A percentile compares a stretch with the other conserved stretches of the same genome.
These are phyloP conservation scores for Drosophila burlai DNA, from an alignment of 1,140 invertebrate genomes.

Conservation along the genomic window DNA sequence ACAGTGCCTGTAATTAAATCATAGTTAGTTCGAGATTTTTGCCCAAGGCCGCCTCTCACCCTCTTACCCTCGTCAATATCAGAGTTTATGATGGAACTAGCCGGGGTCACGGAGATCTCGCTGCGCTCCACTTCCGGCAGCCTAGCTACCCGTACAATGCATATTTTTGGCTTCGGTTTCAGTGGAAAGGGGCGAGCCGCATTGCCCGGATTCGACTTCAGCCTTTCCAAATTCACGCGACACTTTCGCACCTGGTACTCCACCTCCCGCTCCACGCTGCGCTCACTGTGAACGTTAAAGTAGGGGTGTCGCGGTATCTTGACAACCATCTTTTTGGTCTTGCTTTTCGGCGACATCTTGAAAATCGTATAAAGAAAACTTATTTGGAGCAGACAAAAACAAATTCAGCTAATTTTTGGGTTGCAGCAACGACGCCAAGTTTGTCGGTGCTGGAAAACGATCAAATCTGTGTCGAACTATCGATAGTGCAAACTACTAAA, in stretches of 20 bases:
- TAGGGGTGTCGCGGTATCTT: slow-evolving; percentile 68
- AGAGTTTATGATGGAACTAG: slow-evolving; percentile 69
- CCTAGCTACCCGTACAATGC: slow-evolving; percentile 66
- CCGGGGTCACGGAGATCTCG: slow-evolving; percentile 66
- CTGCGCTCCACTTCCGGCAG: slow-evolving; percentile 62
- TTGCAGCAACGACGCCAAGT: slow-evolving; percentile 29
- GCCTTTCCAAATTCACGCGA: slow-evolving; percentile 64
- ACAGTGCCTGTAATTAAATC: background rate
- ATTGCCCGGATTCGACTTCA: slow-evolving; percentile 25
- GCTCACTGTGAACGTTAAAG: slow-evolving; percentile 32
- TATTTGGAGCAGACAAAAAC: background rate
- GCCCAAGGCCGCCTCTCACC: background rate
- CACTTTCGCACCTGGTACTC: slow-evolving; percentile 56
- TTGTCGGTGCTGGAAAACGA: slow-evolving; percentile 14
- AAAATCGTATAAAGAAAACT: background rate
- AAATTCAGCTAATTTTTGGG: slow-evolving; percentile 1
- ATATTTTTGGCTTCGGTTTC: slow-evolving; percentile 54
- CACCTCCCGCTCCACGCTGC: slow-evolving; percentile 2
- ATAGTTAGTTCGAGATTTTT: background rate
- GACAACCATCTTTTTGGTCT: slow-evolving; percentile 59
- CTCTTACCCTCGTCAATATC: slow-evolving; percentile 58
- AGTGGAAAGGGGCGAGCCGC: slow-evolving; percentile 19
- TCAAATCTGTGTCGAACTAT: background rate
- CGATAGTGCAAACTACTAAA: background rate
- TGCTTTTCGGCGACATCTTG: slow-evolving; percentile 48